Conservation (phyloP, 2,888 invertebrate genomes). For the Salpingus planirostris region DNA sequence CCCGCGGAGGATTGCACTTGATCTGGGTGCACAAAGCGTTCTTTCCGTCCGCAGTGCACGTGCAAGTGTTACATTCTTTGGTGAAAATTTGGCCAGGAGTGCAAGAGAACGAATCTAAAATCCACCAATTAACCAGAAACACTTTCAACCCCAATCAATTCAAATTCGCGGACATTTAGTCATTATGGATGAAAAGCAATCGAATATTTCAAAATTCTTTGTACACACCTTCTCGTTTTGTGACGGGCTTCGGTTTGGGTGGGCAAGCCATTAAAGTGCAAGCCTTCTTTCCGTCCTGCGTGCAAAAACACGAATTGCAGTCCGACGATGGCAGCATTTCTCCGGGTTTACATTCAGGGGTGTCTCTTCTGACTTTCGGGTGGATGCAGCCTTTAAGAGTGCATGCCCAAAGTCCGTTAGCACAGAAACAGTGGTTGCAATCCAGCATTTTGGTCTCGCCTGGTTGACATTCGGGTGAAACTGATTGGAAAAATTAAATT, state of each 20-base stretch:
- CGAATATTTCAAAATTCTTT: too few species aligned
- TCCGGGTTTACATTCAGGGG: background rate
- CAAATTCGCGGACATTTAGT: too few species aligned
- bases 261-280: slow-evolving; percentile 1
- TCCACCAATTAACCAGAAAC: too few species aligned
- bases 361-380: background rate
- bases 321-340: slow-evolving; percentile 1
- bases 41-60: slow-evolving; percentile 43
- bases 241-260: slow-evolving; percentile 16
- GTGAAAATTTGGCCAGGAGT: slow-evolving; percentile 30
- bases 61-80: slow-evolving; percentile 45
- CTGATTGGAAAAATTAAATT: too few species aligned
- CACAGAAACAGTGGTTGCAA: slow-evolving; percentile 1
- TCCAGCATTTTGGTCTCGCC: background rate
- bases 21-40: slow-evolving; percentile 44
- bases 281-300: slow-evolving; percentile 1
- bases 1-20: too few species aligned
- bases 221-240: too few species aligned
- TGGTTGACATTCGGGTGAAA: background rate
- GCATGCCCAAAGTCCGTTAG: slow-evolving; percentile 1
- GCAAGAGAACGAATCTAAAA: slow-evolving; percentile 24
- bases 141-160: too few species aligned
- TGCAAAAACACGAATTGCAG: slow-evolving; percentile 5
- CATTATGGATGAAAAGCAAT: too few species aligned
- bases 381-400: background rate